These are phyloP conservation scores for Psittacula echo DNA, from an alignment of 2,797 vertebrate genomes.

Conservation along the genomic window DNA sequence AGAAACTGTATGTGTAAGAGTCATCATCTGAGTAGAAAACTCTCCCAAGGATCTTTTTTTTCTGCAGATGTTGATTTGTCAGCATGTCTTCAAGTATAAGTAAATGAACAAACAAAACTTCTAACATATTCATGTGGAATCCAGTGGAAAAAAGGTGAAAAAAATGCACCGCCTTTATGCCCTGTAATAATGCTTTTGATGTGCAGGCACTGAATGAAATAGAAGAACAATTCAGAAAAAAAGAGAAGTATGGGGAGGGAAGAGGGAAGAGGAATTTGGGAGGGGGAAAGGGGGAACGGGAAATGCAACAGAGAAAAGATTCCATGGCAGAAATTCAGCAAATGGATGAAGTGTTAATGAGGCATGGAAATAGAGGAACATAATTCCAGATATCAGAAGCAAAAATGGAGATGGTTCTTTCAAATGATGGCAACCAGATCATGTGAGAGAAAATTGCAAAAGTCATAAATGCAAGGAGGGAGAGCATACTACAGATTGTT, in stretches of 20 bases:
- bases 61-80: neutral
- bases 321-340: neutral
- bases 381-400: neutral
- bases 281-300: too few species aligned
- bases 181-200: neutral
- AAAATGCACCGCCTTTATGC: neutral
- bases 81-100: neutral
- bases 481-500: neutral
- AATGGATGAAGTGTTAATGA: neutral
- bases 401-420: neutral
- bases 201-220: neutral
- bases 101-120: neutral
- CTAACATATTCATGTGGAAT: neutral
- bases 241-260: neutral
- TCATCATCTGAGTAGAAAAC: neutral
- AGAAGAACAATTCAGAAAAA: neutral
- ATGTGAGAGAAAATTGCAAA: neutral
- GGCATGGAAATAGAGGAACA: neutral
- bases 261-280: neutral
- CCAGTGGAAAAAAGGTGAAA: accelerated
- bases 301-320: neutral
- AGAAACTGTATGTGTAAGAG: neutral
- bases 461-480: neutral
- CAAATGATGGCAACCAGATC: neutral
- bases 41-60: neutral